Evolutionary conservation across 92 coral and sea anemone genomes (phyloP).

Genomic region (Epizoanthus stellaris): DNA sequence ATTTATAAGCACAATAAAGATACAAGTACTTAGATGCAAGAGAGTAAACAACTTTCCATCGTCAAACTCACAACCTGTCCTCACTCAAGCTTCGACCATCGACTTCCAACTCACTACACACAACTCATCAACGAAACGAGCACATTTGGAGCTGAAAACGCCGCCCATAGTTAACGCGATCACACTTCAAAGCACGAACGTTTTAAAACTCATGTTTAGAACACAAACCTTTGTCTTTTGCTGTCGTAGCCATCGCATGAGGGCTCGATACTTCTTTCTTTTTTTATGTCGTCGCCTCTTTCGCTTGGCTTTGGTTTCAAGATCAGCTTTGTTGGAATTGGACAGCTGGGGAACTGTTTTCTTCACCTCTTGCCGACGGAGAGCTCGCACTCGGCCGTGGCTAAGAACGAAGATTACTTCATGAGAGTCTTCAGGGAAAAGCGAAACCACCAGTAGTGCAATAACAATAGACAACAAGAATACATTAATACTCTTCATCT

Average conservation of each 20-base stretch:
- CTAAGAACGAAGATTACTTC: conserved; percentile 77
- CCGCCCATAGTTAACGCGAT: background rate
- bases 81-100: no score
- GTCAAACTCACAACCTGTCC: background rate
- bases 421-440: conserved; percentile 75
- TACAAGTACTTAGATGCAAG: background rate
- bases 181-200: background rate
- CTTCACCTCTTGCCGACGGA: background rate
- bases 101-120: no score
- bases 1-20: background rate
- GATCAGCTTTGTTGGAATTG: background rate
- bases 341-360: background rate
- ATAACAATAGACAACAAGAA: conserved; percentile 4
- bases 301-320: conserved; percentile 38
- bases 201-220: background rate
- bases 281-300: conserved; percentile 26
- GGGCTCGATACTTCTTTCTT: conserved; percentile 33
- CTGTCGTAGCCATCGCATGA: conserved; percentile 51
- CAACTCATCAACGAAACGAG: no score
- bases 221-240: background rate
- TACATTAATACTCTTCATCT: conserved; percentile 14
- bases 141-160: no score
- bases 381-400: conserved; percentile 46
- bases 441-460: conserved; percentile 50
- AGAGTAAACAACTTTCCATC: background rate